Evolutionary conservation across 2,888 invertebrate genomes (phyloP), one percentile per base, ranked within the genome.

Genomic region (Aricia artaxerxes): DNA sequence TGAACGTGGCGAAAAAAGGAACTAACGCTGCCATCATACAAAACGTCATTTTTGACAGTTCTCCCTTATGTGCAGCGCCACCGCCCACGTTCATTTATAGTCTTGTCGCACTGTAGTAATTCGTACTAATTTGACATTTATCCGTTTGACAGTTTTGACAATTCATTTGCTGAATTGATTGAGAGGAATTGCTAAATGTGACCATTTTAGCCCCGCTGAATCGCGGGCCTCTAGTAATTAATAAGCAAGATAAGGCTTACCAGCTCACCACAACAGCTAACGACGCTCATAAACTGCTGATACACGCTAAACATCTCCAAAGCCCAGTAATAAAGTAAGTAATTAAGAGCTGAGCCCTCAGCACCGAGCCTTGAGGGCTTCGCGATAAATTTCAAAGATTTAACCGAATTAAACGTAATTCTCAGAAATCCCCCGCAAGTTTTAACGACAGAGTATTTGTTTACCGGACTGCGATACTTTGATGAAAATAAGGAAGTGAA

Each of bases 261-360:
- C 64, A 31, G 69, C 69, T 38, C 6, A 31, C 69, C 69, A 13
- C 69, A 4, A 57, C 57, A 24, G 31, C 35, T 16, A 13, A 38
- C 35, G 69, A 38, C 69, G 38, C 0, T 0, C 69, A 16, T 69
- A 69, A 69, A 69, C 64, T 31, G 31, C 9, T 64, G 31, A 64
- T 24, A 64, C 49, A 11, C 69, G 35, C 69, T 69, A 69, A 69
- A 69, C 69, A 69, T 38, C 69, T 31, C 31, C 31, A 31, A 69
- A 69, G 69, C 69, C 69, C 69, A 69, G 69, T 69, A 35, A 69
- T 69, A 69, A 69, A 69, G 69, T 69, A 13, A 69, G 69, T 69
- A 69, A 69, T 69, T 69, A 69, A 35, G 64, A 1, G 69, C 9
- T 44, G 73, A 44, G 73, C 44, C 73, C 40, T 16, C 4, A 49